Evolutionary conservation across 1,140 invertebrate genomes (phyloP).

Genomic region (Zaprionus ornatus): DNA sequence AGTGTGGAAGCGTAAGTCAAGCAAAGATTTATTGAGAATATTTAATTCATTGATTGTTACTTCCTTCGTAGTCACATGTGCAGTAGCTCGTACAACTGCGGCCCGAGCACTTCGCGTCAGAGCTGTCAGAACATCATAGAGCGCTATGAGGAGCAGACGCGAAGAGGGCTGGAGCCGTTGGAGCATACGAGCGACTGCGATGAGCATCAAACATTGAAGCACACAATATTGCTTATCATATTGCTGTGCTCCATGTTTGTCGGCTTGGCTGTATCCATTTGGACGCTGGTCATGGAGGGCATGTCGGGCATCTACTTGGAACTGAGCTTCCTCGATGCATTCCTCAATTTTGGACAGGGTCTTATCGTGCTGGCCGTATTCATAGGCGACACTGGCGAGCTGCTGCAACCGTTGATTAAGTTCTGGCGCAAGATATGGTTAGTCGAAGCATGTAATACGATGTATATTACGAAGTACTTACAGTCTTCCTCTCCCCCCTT

Average conservation of each 20-base stretch:
- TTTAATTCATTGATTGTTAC: not conserved
- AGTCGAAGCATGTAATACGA: not conserved
- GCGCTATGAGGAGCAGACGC: slow-evolving; percentile 85
- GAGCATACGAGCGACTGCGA: slow-evolving; percentile 86
- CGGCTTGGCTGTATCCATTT: slow-evolving; percentile 92
- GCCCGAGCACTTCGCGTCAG: slow-evolving; percentile 84
- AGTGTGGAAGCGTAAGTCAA: slow-evolving; percentile 54
- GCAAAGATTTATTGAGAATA: not conserved
- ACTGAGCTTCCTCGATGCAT: slow-evolving; percentile 94
- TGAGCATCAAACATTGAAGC: slow-evolving; percentile 90
- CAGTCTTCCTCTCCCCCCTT: not conserved
- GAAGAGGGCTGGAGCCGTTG: slow-evolving; percentile 84
- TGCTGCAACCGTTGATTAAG: slow-evolving; percentile 88
- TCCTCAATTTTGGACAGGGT: slow-evolving; percentile 94
- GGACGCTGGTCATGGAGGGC: slow-evolving; percentile 93
- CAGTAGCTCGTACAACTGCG: slow-evolving; percentile 84
- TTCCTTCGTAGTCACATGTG: slow-evolving; percentile 77
- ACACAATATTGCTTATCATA: slow-evolving; percentile 93
- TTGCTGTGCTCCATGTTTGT: slow-evolving; percentile 94
- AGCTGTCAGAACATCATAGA: slow-evolving; percentile 85
- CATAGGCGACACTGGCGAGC: slow-evolving; percentile 90
- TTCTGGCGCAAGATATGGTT: slow-evolving; percentile 86
- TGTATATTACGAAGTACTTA: not conserved
- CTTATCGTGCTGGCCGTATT: slow-evolving; percentile 94
- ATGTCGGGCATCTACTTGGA: slow-evolving; percentile 95